Conservation (phyloP, 2,888 invertebrate species). For the Leptura quadrifasciata region DNA sequence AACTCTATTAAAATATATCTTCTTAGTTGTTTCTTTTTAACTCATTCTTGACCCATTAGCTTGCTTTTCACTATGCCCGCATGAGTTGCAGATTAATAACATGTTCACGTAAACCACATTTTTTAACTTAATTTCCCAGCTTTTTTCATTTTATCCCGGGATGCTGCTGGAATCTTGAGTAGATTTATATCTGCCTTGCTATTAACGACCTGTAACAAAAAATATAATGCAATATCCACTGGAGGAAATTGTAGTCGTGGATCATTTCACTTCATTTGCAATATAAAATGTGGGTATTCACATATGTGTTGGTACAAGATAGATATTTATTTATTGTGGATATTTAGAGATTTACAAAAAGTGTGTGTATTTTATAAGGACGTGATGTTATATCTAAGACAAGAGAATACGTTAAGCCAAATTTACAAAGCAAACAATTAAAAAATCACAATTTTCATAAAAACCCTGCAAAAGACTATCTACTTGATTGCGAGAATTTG, state of each 20-base stretch:
- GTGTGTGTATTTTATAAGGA: no score
- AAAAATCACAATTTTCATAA: no score
- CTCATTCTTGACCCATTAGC: not conserved
- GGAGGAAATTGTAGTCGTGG: not conserved
- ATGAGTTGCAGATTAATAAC: constrained; percentile 56
- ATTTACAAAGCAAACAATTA: no score
- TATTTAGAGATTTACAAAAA: no score
- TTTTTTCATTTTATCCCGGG: constrained; percentile 45
- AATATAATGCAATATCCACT: constrained; percentile 4
- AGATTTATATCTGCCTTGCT: constrained; percentile 12
- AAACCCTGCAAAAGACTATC: no score
- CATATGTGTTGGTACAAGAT: no score
- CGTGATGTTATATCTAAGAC: no score
- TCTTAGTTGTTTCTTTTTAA: not conserved
- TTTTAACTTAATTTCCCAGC: constrained; percentile 57
- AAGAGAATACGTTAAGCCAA: no score
- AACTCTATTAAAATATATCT: not conserved
- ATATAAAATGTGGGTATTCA: no score
- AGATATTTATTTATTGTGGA: no score
- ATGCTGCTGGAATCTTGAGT: constrained; percentile 40
- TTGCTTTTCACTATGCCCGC: constrained; percentile 20
- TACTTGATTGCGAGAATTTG: no score
- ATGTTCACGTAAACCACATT: constrained; percentile 56
- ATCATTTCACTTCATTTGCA: not conserved
- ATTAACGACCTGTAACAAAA: constrained; percentile 39